Conservation (phyloP, 2,888 invertebrate species). For the Crepidodera aurea region DNA sequence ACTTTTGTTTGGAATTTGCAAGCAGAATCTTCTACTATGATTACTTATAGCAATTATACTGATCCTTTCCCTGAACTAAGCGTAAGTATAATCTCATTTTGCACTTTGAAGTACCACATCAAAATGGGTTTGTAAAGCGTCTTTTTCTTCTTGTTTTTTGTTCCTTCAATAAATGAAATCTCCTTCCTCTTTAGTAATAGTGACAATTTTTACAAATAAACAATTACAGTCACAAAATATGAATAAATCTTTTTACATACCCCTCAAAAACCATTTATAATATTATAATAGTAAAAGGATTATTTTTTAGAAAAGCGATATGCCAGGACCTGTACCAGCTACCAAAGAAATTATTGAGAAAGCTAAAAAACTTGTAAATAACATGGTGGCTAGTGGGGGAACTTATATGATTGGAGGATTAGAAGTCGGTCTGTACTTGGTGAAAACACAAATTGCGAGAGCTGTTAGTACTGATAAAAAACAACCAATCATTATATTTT, state of each 20-base stretch:
- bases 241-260: no score
- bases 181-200: no score
- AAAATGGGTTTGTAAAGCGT: no score
- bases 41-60: constrained; percentile 48
- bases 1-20: constrained; percentile 65
- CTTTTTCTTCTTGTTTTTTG: no score
- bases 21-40: constrained; percentile 51
- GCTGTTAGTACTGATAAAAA: constrained; percentile 51
- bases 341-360: constrained; percentile 7
- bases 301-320: constrained; percentile 6
- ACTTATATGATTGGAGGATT: constrained; percentile 5
- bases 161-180: no score
- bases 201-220: no score
- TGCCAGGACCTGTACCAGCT: constrained; percentile 20
- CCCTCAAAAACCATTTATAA: no score
- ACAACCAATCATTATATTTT: constrained; percentile 71
- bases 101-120: no score
- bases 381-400: not conserved
- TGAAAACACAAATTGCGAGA: no score
- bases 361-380: constrained; percentile 12
- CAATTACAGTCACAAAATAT: no score
- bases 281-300: no score
- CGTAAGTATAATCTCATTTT: constrained; percentile 9
- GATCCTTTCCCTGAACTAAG: constrained; percentile 15
- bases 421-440: constrained; percentile 68